Base-by-base conservation (phyloP, 1,140 invertebrate species). In the Plectus sambesii region DNA sequence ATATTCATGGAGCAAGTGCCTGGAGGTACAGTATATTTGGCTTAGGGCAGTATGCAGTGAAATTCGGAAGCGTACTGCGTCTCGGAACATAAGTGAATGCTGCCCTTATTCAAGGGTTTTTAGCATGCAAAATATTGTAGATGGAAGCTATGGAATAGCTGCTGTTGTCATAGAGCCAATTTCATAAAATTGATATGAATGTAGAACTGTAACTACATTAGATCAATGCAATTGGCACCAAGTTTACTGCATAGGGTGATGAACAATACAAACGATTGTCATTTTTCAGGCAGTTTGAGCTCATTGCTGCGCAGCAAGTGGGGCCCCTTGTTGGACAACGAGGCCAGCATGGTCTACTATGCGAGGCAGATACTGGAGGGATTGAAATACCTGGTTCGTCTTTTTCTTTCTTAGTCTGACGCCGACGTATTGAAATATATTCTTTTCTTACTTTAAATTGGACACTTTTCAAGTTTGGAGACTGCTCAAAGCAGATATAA, bases 1-100 rank as follows among this genome's bases (percentile, higher is more conserved):
- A 98, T 99, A 60, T 92, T 97, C 68, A 98, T 99, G 93, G 93
- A 99, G 70, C 87, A 94, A 78, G 92, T 88, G 29, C 82, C 82
- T 26, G 82, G 82, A 75, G 82, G 80, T 79, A 62, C 54, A 57
- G 53, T 40, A n/a, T n/a, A n/a, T n/a, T n/a, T n/a, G n/a, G n/a
- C 40, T 51, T 51, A n/a, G 12, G 40, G 12, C 33, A 44, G 58
- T 40, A n/a, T 6, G 15, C 17, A 42, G 24, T 12, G 25, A 51
- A 47, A 24, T 2, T 5, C 20, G 12, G 3, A n/a, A 37, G 12
- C 3, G 0, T 9, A 47, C 30, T n/a, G 12, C n/a, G 12, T 33
- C n/a, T 12, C n/a, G 30, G n/a, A 33, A n/a, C n/a, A n/a, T n/a
- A n/a, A n/a, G n/a, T n/a, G n/a, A n/a, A n/a, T n/a, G n/a, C n/a